These are phyloP conservation scores for Cephus spinipes DNA, from an alignment of 2,888 invertebrate genomes.

Conservation along the genomic window DNA sequence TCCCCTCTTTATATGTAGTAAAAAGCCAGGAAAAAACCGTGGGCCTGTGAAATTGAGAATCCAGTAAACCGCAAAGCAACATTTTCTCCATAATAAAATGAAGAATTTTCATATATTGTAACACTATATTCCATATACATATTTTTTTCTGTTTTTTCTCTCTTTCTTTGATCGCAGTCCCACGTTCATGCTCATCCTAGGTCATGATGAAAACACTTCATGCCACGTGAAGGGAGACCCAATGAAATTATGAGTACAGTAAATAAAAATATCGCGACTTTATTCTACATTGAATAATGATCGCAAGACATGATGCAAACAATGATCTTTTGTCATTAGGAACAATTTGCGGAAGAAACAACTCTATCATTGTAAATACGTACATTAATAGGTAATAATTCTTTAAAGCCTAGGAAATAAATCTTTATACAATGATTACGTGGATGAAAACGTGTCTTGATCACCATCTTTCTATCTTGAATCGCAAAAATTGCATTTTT, in stretches of 20 bases:
- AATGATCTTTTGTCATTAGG: neutral
- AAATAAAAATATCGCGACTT: neutral
- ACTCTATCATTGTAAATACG: neutral
- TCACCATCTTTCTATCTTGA: slow-evolving; percentile 28
- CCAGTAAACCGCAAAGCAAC: slow-evolving; percentile 16
- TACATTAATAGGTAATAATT: neutral
- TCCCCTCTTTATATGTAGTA: neutral
- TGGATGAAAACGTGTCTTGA: slow-evolving; percentile 36
- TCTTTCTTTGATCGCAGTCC: slow-evolving; percentile 19
- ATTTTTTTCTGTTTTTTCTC: slow-evolving; percentile 5
- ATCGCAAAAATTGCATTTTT: slow-evolving; percentile 32
- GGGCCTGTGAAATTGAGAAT: slow-evolving; percentile 20
- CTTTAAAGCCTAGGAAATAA: slow-evolving; percentile 18
- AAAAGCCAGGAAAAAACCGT: slow-evolving; percentile 13
- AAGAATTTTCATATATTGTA: slow-evolving; percentile 21
- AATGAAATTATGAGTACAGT: slow-evolving; percentile 1
- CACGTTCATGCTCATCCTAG: slow-evolving; percentile 15
- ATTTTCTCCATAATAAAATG: slow-evolving; percentile 16
- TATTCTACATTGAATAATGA: neutral
- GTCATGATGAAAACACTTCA: slow-evolving; percentile 15
- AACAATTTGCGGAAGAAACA: neutral
- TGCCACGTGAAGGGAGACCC: neutral
- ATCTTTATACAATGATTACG: slow-evolving; percentile 31
- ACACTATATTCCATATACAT: slow-evolving; percentile 22
- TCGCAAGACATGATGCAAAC: neutral